Base-by-base conservation (phyloP, 2,113 vertebrate genomes). In the Psittacara wagleri region DNA sequence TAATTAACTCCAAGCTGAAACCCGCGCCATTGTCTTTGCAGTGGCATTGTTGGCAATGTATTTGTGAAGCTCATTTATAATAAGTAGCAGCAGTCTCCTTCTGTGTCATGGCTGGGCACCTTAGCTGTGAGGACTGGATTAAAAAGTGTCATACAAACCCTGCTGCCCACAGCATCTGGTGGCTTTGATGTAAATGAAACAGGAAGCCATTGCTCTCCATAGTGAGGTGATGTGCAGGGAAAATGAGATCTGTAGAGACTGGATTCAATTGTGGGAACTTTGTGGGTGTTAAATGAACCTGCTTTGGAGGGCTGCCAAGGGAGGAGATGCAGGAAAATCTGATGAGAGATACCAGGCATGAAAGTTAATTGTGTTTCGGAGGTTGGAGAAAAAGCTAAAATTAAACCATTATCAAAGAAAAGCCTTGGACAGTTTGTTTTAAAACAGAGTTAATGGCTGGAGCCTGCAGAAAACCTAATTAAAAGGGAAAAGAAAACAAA, bases 251-350 rank as follows among this genome's bases (percentile, higher is more conserved):
- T 91, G 92, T 63, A 67, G 75, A 95, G 81, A 92, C 31, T 78
- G 70, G 86, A 96, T 85, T 96, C 90, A 87, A 70, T 70, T 93
- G 96, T 92, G 92, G 92, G 94, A 94, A 95, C 83, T 87, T 96
- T 94, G 96, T 84, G 95, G 88, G 94, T 96, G 95, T 97, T 97
- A 95, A 96, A 96, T 91, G 96, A 96, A 97, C 95, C 96, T 95
- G 93, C 59, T 83, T 97, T 97, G 96, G 96, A 97, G 61, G 55
- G 39, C 79, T 95, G 93, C 95, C 96, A 96, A 92, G 78, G 75
- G 87, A 95, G 87, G 89, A 92, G 93, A 96, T 75, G 90, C 82
- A 96, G 90, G 79, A 75, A 95, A 96, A 94, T 92, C 83, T 94
- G 92, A 96, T 91, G 96, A 96, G 94, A 90, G 92, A 94, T 75